phyloP scores from a whole-genome alignment of 2,797 vertebrate species.

The Mormyrus hasselquistii region DNA sequence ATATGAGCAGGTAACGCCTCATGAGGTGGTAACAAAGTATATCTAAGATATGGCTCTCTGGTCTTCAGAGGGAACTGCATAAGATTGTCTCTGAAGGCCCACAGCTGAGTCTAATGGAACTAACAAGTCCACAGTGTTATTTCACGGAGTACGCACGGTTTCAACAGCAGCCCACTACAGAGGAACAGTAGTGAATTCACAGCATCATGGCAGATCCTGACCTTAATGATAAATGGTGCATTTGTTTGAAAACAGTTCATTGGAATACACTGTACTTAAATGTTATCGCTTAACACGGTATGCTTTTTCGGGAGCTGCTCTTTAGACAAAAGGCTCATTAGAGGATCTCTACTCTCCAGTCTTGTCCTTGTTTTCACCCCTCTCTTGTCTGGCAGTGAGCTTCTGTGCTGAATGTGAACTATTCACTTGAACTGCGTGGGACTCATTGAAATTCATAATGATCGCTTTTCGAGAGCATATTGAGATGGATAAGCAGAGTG shows the following conservation, averaged over 20 bases:
- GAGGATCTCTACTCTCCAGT: background rate
- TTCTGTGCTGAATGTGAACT: background rate
- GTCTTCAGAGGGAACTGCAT: background rate
- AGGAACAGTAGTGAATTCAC: background rate
- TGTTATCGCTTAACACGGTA: background rate
- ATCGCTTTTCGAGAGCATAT: background rate
- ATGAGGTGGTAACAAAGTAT: background rate
- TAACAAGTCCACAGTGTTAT: background rate
- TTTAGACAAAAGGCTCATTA: background rate
- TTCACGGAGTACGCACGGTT: background rate
- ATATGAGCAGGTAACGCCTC: background rate
- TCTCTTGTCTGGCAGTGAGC: background rate
- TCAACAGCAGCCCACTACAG: background rate
- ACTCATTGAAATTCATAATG: background rate
- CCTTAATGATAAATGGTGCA: background rate
- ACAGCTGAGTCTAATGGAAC: background rate
- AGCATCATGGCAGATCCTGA: background rate
- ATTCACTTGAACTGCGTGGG: background rate
- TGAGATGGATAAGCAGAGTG: background rate
- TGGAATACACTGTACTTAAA: background rate
- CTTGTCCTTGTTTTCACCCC: background rate
- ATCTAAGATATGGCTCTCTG: background rate
- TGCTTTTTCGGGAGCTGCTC: background rate
- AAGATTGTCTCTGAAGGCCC: background rate
- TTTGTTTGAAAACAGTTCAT: background rate